Evolutionary conservation across 2,888 invertebrate species (phyloP).

Genomic region (Idaea biselata): DNA sequence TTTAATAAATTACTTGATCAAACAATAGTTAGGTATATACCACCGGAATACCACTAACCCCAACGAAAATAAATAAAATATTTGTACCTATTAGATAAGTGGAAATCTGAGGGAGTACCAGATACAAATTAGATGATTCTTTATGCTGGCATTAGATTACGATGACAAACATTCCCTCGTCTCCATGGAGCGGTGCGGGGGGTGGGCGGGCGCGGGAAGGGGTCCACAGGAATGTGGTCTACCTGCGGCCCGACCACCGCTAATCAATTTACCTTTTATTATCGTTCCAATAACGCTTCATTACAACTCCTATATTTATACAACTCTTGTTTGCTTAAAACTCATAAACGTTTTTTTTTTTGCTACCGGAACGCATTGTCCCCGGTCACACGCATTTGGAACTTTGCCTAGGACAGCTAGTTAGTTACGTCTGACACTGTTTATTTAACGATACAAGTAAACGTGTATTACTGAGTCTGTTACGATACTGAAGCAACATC

Average conservation of each 20-base stretch:
- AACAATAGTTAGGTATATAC: no score
- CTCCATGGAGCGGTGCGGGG: constrained; percentile 34
- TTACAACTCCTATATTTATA: constrained; percentile 67
- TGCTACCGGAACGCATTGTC: constrained; percentile 39
- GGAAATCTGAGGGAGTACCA: not conserved
- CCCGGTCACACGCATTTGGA: constrained; percentile 36
- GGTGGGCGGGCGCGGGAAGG: constrained; percentile 33
- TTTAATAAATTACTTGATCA: no score
- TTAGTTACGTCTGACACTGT: not conserved
- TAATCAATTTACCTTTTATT: constrained; percentile 80
- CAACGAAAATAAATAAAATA: not conserved
- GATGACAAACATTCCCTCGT: constrained; percentile 65
- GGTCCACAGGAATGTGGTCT: constrained; percentile 68
- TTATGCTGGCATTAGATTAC: constrained; percentile 54
- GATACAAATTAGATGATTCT: constrained; percentile 50
- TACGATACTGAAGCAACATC: no score
- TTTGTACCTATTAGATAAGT: not conserved
- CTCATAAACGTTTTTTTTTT: not conserved
- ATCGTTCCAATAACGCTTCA: constrained; percentile 75
- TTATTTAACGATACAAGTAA: constrained; percentile 9
- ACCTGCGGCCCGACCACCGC: constrained; percentile 74
- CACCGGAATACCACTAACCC: not conserved
- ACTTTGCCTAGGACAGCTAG: constrained; percentile 42
- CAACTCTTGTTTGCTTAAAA: constrained; percentile 50
- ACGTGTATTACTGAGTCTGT: not conserved